Conservation (phyloP, 2,888 invertebrate genomes). For the Chloromyia formosa region DNA sequence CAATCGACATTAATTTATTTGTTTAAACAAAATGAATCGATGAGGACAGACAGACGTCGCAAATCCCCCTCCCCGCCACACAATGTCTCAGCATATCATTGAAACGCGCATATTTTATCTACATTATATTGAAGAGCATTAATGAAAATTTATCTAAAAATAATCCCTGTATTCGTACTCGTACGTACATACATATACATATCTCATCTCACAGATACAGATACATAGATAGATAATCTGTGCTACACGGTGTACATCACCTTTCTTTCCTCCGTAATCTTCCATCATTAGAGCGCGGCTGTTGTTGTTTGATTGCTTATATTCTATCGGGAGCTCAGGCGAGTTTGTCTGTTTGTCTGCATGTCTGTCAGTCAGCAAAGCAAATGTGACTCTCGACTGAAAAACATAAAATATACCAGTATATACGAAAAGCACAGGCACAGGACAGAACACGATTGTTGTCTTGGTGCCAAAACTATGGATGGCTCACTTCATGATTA, state of each 20-base stretch:
- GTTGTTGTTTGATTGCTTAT: too few relatives aligned
- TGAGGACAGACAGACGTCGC: not conserved
- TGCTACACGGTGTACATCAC: not conserved
- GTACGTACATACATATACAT: too few relatives aligned
- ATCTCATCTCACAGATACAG: not conserved
- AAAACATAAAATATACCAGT: too few relatives aligned
- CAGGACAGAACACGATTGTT: too few relatives aligned
- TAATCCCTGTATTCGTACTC: not conserved
- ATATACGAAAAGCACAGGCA: too few relatives aligned
- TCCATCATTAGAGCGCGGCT: too few relatives aligned
- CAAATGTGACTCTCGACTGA: not conserved
- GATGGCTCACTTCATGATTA: not conserved
- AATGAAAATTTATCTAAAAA: slow-evolving; percentile 10
- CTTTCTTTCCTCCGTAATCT: too few relatives aligned
- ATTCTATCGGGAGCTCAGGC: too few relatives aligned
- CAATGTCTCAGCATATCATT: not conserved
- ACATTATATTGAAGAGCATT: not conserved
- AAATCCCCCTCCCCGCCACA: too few relatives aligned
- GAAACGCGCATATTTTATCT: not conserved
- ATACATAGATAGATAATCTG: not conserved
- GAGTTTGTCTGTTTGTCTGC: not conserved
- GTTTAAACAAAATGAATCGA: not conserved
- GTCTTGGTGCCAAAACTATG: not conserved
- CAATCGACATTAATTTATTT: not conserved
- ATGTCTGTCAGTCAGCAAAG: not conserved